Evolutionary conservation across 2,888 invertebrate genomes (phyloP).

Genomic region (Cephus pulcher): DNA sequence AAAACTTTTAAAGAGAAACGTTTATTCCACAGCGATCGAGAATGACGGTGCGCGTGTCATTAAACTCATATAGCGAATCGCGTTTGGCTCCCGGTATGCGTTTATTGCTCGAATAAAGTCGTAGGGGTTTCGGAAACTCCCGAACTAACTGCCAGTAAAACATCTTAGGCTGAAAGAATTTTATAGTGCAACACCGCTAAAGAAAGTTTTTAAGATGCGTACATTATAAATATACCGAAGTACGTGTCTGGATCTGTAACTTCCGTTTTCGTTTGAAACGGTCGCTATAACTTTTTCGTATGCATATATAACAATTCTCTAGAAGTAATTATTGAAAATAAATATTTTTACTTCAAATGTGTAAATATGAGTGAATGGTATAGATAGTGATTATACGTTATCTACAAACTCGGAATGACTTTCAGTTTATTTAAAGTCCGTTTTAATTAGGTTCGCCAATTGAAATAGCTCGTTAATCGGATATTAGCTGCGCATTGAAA

Average conservation of each 20-base stretch:
- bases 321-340: not conserved
- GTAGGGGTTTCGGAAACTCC: not conserved
- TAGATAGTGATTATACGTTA: not conserved
- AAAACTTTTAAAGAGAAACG: not conserved
- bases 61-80: not conserved
- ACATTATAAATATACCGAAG: not conserved
- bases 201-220: not conserved
- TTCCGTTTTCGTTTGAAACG: not conserved
- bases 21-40: not conserved
- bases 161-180: not conserved
- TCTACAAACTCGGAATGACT: not conserved
- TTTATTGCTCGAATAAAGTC: not conserved
- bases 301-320: not conserved
- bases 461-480: not conserved
- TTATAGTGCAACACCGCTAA: not conserved
- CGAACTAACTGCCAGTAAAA: not conserved
- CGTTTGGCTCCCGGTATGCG: not conserved
- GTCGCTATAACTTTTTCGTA: not conserved
- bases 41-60: not conserved
- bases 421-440: not conserved
- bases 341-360: not conserved
- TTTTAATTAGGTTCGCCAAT: not conserved
- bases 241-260: not conserved
- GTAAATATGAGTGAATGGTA: not conserved
- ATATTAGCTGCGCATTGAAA: not conserved